Conservation (phyloP, 2,797 vertebrate genomes). For the Loriculus beryllinus region DNA sequence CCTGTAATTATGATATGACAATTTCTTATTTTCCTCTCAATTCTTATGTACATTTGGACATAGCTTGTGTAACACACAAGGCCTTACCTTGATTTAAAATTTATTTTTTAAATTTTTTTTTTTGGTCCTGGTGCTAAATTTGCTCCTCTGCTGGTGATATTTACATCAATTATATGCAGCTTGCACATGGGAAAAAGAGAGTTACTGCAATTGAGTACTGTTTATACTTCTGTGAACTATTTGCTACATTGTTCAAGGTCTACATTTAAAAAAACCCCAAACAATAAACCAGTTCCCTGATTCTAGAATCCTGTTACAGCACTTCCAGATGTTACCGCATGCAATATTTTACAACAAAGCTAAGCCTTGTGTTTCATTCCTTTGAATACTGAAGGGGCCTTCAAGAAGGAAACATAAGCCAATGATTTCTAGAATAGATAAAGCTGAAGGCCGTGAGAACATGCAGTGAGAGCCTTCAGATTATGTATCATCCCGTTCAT, state of each 20-base stretch:
- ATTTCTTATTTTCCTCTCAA: neutral
- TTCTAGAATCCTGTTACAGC: neutral
- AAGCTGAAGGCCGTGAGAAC: neutral
- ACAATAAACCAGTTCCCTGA: neutral
- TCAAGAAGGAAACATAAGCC: neutral
- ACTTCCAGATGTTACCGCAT: neutral
- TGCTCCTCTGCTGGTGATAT: neutral
- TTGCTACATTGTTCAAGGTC: neutral
- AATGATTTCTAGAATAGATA: neutral
- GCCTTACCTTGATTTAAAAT: neutral
- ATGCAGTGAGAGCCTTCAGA: neutral
- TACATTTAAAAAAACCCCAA: neutral
- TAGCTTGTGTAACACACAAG: neutral
- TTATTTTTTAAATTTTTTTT: neutral
- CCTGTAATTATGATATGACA: neutral
- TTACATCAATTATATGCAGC: neutral
- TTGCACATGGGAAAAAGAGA: neutral
- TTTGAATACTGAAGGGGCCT: neutral
- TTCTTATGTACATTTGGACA: neutral
- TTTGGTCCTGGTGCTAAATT: neutral
- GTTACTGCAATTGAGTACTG: neutral
- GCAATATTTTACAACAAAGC: neutral
- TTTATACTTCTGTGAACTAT: neutral
- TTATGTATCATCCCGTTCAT: neutral
- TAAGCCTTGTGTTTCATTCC: neutral